Evolutionary conservation across 2,113 vertebrate species (phyloP).

Genomic region (Entomyzon cyanotis): DNA sequence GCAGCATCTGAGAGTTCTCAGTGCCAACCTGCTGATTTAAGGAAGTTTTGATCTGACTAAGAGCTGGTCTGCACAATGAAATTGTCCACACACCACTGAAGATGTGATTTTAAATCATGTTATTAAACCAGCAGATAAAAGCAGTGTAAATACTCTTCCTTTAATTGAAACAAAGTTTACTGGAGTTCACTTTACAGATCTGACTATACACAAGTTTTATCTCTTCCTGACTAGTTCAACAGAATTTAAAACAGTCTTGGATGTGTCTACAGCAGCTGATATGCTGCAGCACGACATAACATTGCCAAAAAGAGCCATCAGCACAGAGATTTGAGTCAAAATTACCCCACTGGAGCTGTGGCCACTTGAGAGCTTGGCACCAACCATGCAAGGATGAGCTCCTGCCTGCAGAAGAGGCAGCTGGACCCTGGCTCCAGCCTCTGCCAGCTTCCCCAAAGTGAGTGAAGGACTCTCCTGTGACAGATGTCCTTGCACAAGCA

Average conservation of each 20-base stretch:
- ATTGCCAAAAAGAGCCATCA: neutral
- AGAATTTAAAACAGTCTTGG: neutral
- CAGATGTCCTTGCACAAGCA: neutral
- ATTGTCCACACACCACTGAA: neutral
- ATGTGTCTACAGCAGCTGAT: neutral
- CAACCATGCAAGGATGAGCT: neutral
- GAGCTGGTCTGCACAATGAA: neutral
- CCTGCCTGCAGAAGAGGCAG: neutral
- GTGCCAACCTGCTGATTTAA: neutral
- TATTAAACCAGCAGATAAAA: slow-evolving; percentile 42
- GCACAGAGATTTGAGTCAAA: neutral
- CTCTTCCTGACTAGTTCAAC: neutral
- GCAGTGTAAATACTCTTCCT: slow-evolving; percentile 28
- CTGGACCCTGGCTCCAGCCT: neutral
- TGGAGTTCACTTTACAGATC: slow-evolving; percentile 9
- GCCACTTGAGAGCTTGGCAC: neutral
- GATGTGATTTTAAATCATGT: neutral
- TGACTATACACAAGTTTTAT: slow-evolving; percentile 44
- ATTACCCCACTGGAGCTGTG: neutral
- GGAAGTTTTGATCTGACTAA: neutral
- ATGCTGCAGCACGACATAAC: neutral
- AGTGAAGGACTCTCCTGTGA: neutral
- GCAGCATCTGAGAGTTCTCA: slow-evolving; percentile 6
- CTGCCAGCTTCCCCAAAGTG: neutral
- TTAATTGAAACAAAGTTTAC: slow-evolving; percentile 52